Evolutionary conservation across 2,113 vertebrate genomes (phyloP).

Genomic region (Lates calcarifer): DNA sequence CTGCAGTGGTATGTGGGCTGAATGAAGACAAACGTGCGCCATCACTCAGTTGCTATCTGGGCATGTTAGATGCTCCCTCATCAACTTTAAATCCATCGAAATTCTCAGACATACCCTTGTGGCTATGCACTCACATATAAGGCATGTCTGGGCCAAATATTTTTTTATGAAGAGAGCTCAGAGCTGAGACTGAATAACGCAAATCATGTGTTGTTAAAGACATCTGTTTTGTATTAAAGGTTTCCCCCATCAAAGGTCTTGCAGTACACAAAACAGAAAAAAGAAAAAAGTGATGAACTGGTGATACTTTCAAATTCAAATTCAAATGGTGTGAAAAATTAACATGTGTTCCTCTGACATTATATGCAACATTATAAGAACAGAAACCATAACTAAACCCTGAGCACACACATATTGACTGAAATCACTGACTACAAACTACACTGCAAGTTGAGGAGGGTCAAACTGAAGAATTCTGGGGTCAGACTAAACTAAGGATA

Average conservation of each 20-base stretch:
- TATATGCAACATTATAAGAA: not conserved
- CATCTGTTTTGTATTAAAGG: constrained; percentile 56
- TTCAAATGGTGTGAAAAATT: too few species aligned
- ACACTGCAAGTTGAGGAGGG: not conserved
- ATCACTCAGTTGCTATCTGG: constrained; percentile 26
- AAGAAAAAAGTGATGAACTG: constrained; percentile 17
- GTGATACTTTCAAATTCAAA: not conserved
- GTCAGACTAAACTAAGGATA: constrained; percentile 1
- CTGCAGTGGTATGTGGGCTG: not conserved
- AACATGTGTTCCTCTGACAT: too few species aligned
- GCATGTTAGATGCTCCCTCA: constrained; percentile 31
- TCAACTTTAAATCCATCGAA: constrained; percentile 49
- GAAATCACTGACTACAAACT: not conserved
- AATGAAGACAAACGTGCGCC: constrained; percentile 16
- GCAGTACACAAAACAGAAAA: constrained; percentile 26
- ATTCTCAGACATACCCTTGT: constrained; percentile 52
- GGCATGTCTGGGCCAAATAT: constrained; percentile 49
- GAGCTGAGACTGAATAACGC: constrained; percentile 47
- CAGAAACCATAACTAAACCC: not conserved
- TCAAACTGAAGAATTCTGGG: not conserved
- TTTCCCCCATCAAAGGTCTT: not conserved
- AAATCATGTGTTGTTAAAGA: constrained; percentile 45
- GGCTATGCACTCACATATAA: constrained; percentile 47
- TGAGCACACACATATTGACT: constrained; percentile 18
- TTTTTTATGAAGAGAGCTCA: constrained; percentile 47